Conservation (phyloP, 2,888 invertebrate genomes). For the Syritta pipiens region DNA sequence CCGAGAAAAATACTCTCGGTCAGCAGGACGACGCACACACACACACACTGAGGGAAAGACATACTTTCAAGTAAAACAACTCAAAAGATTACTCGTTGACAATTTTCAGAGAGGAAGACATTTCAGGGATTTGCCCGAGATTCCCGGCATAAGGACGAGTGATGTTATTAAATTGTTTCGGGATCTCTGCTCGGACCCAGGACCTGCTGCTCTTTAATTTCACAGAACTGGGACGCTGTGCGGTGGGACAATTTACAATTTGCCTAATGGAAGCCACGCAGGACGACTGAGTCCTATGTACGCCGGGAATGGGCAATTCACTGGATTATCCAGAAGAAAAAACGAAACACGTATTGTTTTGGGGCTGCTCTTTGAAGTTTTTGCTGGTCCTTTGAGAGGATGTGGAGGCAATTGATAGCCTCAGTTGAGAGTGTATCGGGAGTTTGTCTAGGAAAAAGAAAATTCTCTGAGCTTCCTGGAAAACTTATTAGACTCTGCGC, state of each 20-base stretch:
- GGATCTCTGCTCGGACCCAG: neutral
- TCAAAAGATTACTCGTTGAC: constrained; percentile 32
- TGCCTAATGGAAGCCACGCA: constrained; percentile 9
- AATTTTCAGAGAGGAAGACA: constrained; percentile 12
- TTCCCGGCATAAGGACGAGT: constrained; percentile 29
- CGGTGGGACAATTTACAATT: constrained; percentile 28
- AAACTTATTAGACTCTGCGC: too few species aligned
- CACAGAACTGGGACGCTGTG: neutral
- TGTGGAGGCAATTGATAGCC: too few species aligned
- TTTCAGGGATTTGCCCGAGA: constrained; percentile 33
- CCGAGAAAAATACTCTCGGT: constrained; percentile 1
- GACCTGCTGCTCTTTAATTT: constrained; percentile 10
- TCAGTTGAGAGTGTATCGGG: too few species aligned
- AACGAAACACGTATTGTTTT: neutral
- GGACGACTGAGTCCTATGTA: too few species aligned
- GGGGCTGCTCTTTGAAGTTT: too few species aligned
- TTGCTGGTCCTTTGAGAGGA: too few species aligned
- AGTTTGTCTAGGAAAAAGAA: too few species aligned
- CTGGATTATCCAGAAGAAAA: constrained; percentile 5
- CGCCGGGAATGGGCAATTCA: neutral
- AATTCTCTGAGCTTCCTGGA: too few species aligned
- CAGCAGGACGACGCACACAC: neutral
- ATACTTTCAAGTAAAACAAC: neutral
- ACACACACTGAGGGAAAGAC: neutral
- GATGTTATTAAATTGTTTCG: constrained; percentile 32